A percentile compares a stretch with the other conserved stretches of the same genome.
Conservation (phyloP, 1,140 invertebrate species). For the Caenorhabditis tropicalis region DNA sequence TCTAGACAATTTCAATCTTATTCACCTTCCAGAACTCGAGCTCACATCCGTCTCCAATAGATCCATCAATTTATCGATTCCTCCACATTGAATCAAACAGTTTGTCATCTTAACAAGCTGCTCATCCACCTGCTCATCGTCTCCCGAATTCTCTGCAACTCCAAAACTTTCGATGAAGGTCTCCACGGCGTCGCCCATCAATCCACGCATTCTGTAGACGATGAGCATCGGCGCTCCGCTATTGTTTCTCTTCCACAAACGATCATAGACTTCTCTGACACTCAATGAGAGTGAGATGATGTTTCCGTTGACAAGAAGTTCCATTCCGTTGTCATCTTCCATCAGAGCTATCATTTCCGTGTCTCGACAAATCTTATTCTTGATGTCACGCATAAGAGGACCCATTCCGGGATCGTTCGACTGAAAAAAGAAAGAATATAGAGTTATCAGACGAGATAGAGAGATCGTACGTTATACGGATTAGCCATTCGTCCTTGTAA, state of each 20-base stretch:
- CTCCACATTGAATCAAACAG: slow-evolving; percentile 84
- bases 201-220: slow-evolving; percentile 94
- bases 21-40: slow-evolving; percentile 12
- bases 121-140: slow-evolving; percentile 90
- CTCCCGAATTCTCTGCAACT: slow-evolving; percentile 69
- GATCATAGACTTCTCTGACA: slow-evolving; percentile 80
- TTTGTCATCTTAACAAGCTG: slow-evolving; percentile 84
- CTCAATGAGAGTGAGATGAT: slow-evolving; percentile 94
- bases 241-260: slow-evolving; percentile 83
- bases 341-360: slow-evolving; percentile 93
- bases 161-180: slow-evolving; percentile 43
- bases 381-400: slow-evolving; percentile 95
- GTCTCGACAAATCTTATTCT: slow-evolving; percentile 97
- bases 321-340: slow-evolving; percentile 98
- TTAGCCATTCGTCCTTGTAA: slow-evolving; percentile 96
- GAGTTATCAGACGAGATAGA: no score
- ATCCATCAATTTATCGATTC: slow-evolving; percentile 79
- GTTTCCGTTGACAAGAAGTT: slow-evolving; percentile 96
- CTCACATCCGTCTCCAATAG: slow-evolving; percentile 35
- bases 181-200: slow-evolving; percentile 92
- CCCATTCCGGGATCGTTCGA: slow-evolving; percentile 90
- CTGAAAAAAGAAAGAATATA: slow-evolving; percentile 72
- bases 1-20: no score
- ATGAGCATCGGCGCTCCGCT: slow-evolving; percentile 92
- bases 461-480: slow-evolving; percentile 73